phyloP scores from a whole-genome alignment of 64 coral and sea anemone species.

The Trachythela sp. region DNA sequence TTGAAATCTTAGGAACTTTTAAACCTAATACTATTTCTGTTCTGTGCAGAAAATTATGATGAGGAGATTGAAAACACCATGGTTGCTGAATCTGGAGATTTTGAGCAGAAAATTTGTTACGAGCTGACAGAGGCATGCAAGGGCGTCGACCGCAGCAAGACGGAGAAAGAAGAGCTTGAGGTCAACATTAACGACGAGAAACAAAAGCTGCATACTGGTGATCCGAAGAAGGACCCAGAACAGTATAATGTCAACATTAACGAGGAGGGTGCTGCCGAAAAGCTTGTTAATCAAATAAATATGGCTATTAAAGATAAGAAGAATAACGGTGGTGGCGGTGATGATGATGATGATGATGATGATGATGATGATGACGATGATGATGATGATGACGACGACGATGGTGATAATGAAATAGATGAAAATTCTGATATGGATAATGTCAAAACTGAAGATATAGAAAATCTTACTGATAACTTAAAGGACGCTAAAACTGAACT shows the following conservation, averaged over 20 bases:
- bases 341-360: constrained; percentile 30
- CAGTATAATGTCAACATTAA: constrained; percentile 86
- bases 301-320: constrained; percentile 44
- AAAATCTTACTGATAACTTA: background rate
- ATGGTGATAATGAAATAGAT: background rate
- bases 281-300: constrained; percentile 89
- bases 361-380: background rate
- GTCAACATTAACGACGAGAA: constrained; percentile 69
- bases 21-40: background rate
- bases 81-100: constrained; percentile 37
- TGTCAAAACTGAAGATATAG: background rate
- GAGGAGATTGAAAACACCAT: constrained; percentile 84
- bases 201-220: constrained; percentile 54
- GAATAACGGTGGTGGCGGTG: background rate
- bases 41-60: constrained; percentile 71
- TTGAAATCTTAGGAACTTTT: too few species aligned
- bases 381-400: background rate
- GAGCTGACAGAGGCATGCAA: constrained; percentile 86
- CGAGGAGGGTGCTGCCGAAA: constrained; percentile 63
- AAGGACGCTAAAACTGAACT: background rate
- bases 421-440: background rate
- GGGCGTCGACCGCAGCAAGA: constrained; percentile 80
- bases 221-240: constrained; percentile 48
- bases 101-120: constrained; percentile 77
- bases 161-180: constrained; percentile 80